Conservation (phyloP, 2,113 vertebrate species). For the Amblyornis subalaris region DNA sequence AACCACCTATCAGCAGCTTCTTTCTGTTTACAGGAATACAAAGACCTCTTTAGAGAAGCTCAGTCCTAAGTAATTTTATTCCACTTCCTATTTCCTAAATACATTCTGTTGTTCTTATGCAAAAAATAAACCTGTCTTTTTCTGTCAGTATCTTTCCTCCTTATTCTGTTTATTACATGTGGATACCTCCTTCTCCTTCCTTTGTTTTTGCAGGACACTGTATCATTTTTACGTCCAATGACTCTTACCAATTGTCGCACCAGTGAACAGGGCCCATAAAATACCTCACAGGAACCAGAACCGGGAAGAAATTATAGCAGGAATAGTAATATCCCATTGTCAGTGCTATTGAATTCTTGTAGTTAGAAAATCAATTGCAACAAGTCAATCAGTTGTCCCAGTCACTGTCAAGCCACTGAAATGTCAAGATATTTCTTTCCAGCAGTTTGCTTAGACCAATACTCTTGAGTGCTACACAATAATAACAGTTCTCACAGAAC, state of each 20-base stretch:
- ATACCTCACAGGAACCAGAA: neutral
- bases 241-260: neutral
- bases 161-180: neutral
- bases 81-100: neutral
- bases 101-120: neutral
- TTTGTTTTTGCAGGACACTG: neutral
- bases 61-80: neutral
- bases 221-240: neutral
- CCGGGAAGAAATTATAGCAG: neutral
- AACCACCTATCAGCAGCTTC: neutral
- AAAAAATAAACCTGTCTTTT: neutral
- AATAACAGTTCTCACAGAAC: neutral
- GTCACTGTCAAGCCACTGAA: neutral
- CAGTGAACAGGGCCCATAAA: neutral
- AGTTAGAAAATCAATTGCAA: neutral
- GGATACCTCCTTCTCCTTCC: neutral
- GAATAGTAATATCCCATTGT: neutral
- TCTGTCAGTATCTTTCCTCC: neutral
- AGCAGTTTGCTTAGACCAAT: neutral
- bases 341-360: neutral
- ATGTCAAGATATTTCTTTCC: neutral
- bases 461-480: neutral
- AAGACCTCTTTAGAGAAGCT: neutral
- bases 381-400: neutral
- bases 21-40: neutral